Base-by-base conservation (phyloP, 2,888 invertebrate genomes). In the Clanis bilineata region DNA sequence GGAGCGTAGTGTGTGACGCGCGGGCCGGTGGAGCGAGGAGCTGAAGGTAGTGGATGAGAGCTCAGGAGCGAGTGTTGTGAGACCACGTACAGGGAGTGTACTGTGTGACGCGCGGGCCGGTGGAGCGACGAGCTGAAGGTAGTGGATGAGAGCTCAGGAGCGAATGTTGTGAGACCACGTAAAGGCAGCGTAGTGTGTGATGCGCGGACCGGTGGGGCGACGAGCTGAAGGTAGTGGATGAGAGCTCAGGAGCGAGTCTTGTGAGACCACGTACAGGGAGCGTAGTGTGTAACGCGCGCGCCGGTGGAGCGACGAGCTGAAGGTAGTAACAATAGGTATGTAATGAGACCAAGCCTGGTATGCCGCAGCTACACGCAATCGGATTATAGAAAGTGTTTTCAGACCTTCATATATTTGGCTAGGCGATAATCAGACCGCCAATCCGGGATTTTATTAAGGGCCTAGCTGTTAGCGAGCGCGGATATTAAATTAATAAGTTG, bases 401-500 rank as follows among this genome's bases (percentile, higher is more conserved):
- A 18, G 18, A 9, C 7, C 32, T 44, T 9, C 15, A 51, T 51
- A 18, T 51, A 18, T 51, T 23, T 51, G 9, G 15, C 25, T 51
- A 18, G 32, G 10, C 32, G 32, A 51, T 32, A 18, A 51, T 51
- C 18, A 32, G 32, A 18, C 23, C 45, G 28, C 51, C 32, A 51
- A 51, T 21, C 51, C 32, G 18, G 18, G 51, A 51, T 51, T 51
- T 51, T 51, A 51, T 51, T 51, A 51, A 32, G 51, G 32, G 51
- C 32, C 0, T 28, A 28, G 32, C 18, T 32, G 51, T 32, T 32
- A 51, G 10, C 51, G 25, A 7, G 32, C 51, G 9, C 32, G 51
- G 51, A 32, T 51, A 51, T 32, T 51, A 51, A 51, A 51, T 51
- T 51, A 51, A 51, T 51, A 51, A 51, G 51, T 18, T 51, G 51